Base-by-base conservation (phyloP, 2,888 invertebrate genomes). In the Cerceris rybyensis region DNA sequence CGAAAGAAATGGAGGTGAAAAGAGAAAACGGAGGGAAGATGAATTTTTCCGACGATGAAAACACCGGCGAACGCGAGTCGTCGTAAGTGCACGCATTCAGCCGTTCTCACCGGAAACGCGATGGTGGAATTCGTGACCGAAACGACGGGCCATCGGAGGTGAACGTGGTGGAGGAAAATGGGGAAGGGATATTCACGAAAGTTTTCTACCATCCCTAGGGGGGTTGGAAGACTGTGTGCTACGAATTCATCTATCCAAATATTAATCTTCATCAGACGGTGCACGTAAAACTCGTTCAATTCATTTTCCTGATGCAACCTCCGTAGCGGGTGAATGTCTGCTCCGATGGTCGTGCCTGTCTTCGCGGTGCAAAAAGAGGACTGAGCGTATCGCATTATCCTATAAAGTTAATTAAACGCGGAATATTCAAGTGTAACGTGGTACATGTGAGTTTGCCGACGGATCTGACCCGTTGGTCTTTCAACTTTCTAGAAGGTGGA, bases 191-290 rank as follows among this genome's bases (percentile, higher is more conserved):
- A 55, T 17, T 55, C 16, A 17, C 55, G 52, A 79, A 80, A 60
- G 17, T 66, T 70, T 64, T 68, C 72, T 63, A 41, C 61, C 6
- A 57, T 9, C 49, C 17, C 59, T 16, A 9, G n/a, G 49, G 46
- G 43, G 28, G 28, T 28, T 28, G 28, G 28, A 28, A 28, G 4
- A 4, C 28, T 1, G 28, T 28, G 28, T 28, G 28, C 46, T 54
- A 54, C 58, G 55, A 55, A 61, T 57, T 54, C 67, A 65, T 60
- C 61, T 52, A 57, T 17, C 57, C 71, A 76, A 77, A 76, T 84
- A 82, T 86, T 84, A 85, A 80, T 85, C 77, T 82, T 85, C 71
- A 63, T 82, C 66, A 42, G 61, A 43, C 28, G 41, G 59, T 16
- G 49, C 64, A 14, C 7, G 39, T 58, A 65, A 73, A 72, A 82